Conservation (phyloP, 2,888 invertebrate species). For the Scaptodrosophila latifasciaeformis region DNA sequence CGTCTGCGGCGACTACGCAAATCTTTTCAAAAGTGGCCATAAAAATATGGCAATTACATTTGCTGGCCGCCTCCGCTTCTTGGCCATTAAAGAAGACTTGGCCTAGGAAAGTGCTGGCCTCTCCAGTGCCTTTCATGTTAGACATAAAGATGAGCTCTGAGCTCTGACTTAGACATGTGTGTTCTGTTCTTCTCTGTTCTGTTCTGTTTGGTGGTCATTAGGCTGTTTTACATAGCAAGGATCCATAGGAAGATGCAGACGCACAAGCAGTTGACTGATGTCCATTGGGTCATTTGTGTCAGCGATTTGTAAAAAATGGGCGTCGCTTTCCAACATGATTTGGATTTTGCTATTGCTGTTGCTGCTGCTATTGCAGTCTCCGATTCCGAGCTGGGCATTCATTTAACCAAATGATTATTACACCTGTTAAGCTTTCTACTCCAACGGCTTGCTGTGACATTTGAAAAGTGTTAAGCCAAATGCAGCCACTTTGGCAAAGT, state of each 20-base stretch:
- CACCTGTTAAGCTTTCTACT: too few species aligned
- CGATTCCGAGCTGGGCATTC: constrained; percentile 10
- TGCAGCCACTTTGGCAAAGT: too few species aligned
- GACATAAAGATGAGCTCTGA: too few species aligned
- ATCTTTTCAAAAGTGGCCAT: constrained; percentile 26
- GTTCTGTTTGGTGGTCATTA: constrained; percentile 38
- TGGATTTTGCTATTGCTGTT: neutral
- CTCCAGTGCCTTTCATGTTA: too few species aligned
- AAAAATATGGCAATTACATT: constrained; percentile 54
- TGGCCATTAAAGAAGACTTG: constrained; percentile 22
- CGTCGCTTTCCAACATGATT: constrained; percentile 49
- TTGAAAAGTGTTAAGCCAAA: too few species aligned
- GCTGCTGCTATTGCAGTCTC: constrained; percentile 17
- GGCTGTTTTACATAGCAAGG: neutral
- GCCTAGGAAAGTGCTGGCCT: too few species aligned
- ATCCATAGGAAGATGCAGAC: constrained; percentile 8
- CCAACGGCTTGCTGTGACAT: too few species aligned
- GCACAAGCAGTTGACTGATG: constrained; percentile 67
- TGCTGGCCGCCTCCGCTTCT: constrained; percentile 40
- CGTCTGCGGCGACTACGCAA: neutral
- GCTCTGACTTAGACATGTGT: too few species aligned
- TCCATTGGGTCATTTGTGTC: constrained; percentile 66
- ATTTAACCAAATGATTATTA: too few species aligned
- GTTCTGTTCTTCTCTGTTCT: too few species aligned
- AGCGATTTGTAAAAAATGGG: constrained; percentile 37